phyloP scores from a whole-genome alignment of 2,888 invertebrate species.

The Drosophila yooni region DNA sequence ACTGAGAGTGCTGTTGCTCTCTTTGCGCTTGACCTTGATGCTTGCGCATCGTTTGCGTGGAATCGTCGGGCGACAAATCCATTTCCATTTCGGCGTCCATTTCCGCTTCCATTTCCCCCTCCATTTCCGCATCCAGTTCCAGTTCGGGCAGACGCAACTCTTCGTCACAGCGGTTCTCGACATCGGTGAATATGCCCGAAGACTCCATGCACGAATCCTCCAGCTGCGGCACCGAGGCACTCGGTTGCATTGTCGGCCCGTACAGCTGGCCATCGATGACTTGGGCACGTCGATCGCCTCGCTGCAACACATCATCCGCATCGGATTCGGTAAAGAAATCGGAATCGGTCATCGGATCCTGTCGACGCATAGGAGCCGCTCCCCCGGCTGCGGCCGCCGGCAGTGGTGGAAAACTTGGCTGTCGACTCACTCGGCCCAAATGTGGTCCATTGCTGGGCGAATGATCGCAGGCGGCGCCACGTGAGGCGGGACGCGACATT shows the following conservation, averaged over 20 bases:
- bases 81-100: slow-evolving; percentile 29
- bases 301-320: slow-evolving; percentile 90
- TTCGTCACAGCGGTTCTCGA: slow-evolving; percentile 91
- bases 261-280: slow-evolving; percentile 96
- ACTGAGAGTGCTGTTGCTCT: slow-evolving; percentile 51
- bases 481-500: slow-evolving; percentile 94
- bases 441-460: slow-evolving; percentile 87
- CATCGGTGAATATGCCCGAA: slow-evolving; percentile 94
- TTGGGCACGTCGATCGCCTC: slow-evolving; percentile 91
- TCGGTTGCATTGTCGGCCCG: slow-evolving; percentile 86
- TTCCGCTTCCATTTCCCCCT: slow-evolving; percentile 34
- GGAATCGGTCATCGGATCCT: slow-evolving; percentile 95
- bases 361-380: slow-evolving; percentile 88
- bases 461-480: slow-evolving; percentile 91
- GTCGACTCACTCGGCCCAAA: slow-evolving; percentile 77
- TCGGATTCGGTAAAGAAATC: slow-evolving; percentile 96
- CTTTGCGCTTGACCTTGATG: slow-evolving; percentile 53
- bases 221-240: slow-evolving; percentile 86
- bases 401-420: slow-evolving; percentile 85
- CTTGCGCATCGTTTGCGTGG: slow-evolving; percentile 86
- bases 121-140: slow-evolving; percentile 58
- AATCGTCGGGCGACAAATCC: slow-evolving; percentile 82
- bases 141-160: slow-evolving; percentile 82
- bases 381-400: slow-evolving; percentile 76
- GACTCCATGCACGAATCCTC: slow-evolving; percentile 95